A percentile compares a stretch with the other conserved stretches of the same genome.
These are phyloP conservation scores for Tragelaphus imberbis DNA, from an alignment of 2,113 vertebrate species.

Conservation along the genomic window DNA sequence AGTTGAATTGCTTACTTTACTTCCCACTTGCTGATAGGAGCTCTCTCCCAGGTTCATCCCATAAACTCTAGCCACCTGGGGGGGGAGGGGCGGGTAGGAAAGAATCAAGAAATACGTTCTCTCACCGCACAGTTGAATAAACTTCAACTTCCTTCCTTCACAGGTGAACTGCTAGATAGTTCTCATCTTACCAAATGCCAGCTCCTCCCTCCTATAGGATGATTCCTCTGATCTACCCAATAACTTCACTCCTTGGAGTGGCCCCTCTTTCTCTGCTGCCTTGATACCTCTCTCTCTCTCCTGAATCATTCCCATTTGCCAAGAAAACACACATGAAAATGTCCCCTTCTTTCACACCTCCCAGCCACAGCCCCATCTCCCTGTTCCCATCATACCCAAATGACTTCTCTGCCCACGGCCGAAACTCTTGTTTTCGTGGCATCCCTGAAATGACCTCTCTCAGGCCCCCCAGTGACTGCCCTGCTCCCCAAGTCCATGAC, in stretches of 20 bases:
- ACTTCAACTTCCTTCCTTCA: slow-evolving; percentile 5
- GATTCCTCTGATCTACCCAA: neutral
- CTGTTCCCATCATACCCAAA: neutral
- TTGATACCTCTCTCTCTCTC: neutral
- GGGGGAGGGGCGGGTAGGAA: neutral
- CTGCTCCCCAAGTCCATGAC: neutral
- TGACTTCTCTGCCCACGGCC: neutral
- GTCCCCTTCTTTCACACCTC: neutral
- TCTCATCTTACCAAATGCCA: neutral
- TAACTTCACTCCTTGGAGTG: neutral
- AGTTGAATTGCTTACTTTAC: neutral
- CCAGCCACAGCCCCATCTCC: neutral
- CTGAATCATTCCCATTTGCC: neutral
- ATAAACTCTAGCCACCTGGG: neutral
- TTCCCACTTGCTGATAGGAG: neutral
- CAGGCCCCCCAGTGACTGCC: neutral
- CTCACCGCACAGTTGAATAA: neutral
- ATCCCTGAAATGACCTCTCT: neutral
- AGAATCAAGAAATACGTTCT: neutral
- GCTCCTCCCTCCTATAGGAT: neutral
- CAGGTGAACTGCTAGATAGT: neutral
- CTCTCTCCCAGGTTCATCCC: neutral
- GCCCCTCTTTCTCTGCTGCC: neutral
- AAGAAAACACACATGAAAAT: neutral
- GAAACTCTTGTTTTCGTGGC: neutral